Evolutionary conservation across 2,113 vertebrate species (phyloP).

Genomic region (Pterocles gutturalis): DNA sequence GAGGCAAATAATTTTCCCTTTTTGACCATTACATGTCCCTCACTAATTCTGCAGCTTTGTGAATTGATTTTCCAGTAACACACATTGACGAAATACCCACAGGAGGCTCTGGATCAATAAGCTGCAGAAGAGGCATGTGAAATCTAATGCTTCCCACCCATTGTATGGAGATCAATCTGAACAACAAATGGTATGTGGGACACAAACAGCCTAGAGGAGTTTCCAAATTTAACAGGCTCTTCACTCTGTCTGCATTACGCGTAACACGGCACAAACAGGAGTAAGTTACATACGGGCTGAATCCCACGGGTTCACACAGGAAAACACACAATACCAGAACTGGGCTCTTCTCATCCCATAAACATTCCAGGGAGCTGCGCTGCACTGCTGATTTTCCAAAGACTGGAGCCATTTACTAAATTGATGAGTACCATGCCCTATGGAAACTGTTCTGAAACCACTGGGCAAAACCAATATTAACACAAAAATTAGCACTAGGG

Average conservation of each 20-base stretch:
- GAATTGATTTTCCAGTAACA: constrained; percentile 14
- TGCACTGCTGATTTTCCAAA: neutral
- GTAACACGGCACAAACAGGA: neutral
- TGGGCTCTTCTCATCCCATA: rapidly evolving
- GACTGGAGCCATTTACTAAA: neutral
- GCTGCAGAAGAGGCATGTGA: neutral
- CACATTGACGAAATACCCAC: neutral
- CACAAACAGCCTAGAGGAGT: neutral
- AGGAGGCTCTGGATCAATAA: constrained; percentile 18
- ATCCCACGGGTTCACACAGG: neutral
- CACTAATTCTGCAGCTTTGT: neutral
- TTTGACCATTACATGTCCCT: neutral
- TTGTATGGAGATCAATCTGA: neutral
- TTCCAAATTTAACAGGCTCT: neutral
- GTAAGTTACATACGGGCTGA: rapidly evolving
- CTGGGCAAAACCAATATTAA: neutral
- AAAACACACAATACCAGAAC: neutral
- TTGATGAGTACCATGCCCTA: neutral
- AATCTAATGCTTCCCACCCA: constrained; percentile 13
- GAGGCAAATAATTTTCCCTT: neutral
- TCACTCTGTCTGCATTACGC: neutral
- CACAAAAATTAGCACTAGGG: neutral
- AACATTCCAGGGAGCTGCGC: neutral
- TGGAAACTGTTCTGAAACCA: neutral
- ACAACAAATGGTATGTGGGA: neutral